These are phyloP conservation scores for Prunella fulvescens DNA, from an alignment of 2,113 vertebrate genomes.

Conservation along the genomic window DNA sequence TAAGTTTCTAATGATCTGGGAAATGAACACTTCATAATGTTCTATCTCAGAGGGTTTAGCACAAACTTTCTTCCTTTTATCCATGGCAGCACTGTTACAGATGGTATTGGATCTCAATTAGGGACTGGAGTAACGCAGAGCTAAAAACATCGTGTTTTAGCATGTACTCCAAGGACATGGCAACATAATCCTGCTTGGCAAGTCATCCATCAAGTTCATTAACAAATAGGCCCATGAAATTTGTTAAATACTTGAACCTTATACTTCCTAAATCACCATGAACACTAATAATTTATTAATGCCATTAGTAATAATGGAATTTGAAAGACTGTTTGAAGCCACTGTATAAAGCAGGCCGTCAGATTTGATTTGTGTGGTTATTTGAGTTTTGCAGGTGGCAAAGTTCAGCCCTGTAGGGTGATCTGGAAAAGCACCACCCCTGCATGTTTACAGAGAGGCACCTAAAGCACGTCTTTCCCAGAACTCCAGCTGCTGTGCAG, in stretches of 20 bases:
- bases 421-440: neutral
- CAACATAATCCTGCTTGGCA: neutral
- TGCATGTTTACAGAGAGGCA: neutral
- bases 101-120: neutral
- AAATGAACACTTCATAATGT: constrained; percentile 16
- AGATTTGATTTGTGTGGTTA: neutral
- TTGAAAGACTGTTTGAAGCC: neutral
- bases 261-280: neutral
- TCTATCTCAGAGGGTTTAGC: neutral
- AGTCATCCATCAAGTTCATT: neutral
- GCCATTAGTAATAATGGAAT: neutral
- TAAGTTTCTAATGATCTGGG: constrained; percentile 30
- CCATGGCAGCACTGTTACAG: neutral
- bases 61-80: neutral
- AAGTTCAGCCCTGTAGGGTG: neutral
- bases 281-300: neutral
- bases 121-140: neutral
- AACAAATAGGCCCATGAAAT: neutral
- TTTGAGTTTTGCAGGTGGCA: neutral
- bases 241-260: neutral
- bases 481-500: neutral
- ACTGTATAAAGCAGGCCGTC: neutral
- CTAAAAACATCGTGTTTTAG: neutral
- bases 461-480: neutral
- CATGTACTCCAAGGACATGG: neutral